Conservation (phyloP, 2,888 invertebrate species). For the Athalia cordata region DNA sequence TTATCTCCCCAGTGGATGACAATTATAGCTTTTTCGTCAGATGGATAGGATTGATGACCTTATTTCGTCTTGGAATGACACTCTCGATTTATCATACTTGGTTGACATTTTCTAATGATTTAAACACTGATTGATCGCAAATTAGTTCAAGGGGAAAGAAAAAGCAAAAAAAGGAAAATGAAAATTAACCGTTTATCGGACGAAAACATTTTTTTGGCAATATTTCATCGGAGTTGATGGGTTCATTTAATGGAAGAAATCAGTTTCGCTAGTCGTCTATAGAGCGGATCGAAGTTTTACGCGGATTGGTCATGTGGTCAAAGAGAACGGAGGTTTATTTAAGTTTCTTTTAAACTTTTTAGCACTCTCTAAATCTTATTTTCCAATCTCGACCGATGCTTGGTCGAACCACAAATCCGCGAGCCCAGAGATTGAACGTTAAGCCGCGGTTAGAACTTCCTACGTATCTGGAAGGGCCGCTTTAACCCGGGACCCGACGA, state of each 20-base stretch:
- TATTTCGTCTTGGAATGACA: neutral
- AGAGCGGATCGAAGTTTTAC: neutral
- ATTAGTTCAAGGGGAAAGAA: neutral
- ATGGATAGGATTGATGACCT: neutral
- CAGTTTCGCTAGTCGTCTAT: neutral
- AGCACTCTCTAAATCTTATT: conserved; percentile 41
- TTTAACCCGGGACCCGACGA: conserved; percentile 23
- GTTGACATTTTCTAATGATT: neutral
- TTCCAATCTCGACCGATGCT: conserved; percentile 32
- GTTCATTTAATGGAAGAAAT: too few relatives aligned
- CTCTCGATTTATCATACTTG: neutral
- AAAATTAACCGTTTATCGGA: neutral
- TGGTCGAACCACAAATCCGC: conserved; percentile 34
- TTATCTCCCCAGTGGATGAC: neutral
- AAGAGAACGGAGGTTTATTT: conserved; percentile 30
- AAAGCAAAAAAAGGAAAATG: neutral
- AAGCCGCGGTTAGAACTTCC: conserved; percentile 41
- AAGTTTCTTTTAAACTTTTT: conserved; percentile 37
- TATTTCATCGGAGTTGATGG: too few relatives aligned
- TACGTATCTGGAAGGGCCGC: conserved; percentile 16
- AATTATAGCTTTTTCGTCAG: conserved; percentile 6
- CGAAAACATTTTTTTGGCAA: neutral
- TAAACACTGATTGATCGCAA: too few relatives aligned
- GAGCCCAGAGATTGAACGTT: conserved; percentile 26
- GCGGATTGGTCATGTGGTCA: conserved; percentile 14